Evolutionary conservation across 2,113 vertebrate genomes (phyloP), one percentile per base, ranked within the genome.

Genomic region (Cavia aperea): DNA sequence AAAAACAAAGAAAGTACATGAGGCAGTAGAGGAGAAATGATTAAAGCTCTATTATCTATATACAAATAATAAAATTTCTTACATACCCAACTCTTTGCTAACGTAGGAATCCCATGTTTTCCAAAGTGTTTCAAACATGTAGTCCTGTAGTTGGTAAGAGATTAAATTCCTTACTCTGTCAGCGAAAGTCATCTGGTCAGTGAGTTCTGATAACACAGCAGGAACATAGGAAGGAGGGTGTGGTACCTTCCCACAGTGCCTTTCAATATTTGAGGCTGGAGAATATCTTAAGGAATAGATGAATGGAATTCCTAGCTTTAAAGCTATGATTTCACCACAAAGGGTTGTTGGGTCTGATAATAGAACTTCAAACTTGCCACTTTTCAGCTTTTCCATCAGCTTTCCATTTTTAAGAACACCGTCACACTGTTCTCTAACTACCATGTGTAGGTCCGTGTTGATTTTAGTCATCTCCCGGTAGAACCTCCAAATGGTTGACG

Each of bases 271-370:
- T 33, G 96, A 98, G 72, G 97, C 98, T 0, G 98, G 98, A 65
- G 98, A 97, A 95, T 98, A 98, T 39, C 97, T 97, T 60, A 98
- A 88, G 0, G 98, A 97, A 94, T 97, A 98, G 1, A 98, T 66
- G 58, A 98, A 98, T 18, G 98, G 98, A 88, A 98, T 94, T 19
- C 75, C 95, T 93, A 98, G 93, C 66, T 97, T 97, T 94, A 98
- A 46, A 93, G 98, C 98, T 89, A 98, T 2, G 24, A 98, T 94
- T 51, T 98, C 98, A 49, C 98, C 98, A 3, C 98, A 98, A 15
- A 94, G 15, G 96, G 18, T 96, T 31, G 97, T 96, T 0, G 98
- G 98, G 31, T 98, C 98, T 36, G 97, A 96, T 4, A 98, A n/a
- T 19, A 98, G 39, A 18, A 98, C 72, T n/a, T 98, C 97, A 58